These are phyloP conservation scores for Carollia perspicillata DNA, from an alignment of 2,113 vertebrate genomes.

Conservation along the genomic window DNA sequence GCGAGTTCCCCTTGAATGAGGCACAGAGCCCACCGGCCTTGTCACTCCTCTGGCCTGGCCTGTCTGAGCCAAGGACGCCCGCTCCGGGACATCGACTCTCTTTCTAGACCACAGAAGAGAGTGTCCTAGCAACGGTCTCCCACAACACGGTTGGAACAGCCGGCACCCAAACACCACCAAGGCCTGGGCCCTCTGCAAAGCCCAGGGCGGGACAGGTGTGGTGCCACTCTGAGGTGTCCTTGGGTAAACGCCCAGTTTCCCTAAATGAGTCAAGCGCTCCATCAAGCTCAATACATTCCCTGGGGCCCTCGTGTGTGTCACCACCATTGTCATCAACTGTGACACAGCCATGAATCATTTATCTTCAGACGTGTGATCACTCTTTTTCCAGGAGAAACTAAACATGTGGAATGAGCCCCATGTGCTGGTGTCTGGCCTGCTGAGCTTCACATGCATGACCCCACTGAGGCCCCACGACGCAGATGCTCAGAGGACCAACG, in stretches of 20 bases:
- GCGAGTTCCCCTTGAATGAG: neutral
- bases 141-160: neutral
- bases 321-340: neutral
- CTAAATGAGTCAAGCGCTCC: neutral
- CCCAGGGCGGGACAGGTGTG: neutral
- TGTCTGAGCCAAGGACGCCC: neutral
- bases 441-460: neutral
- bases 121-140: conserved; percentile 7
- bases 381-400: neutral
- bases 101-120: neutral
- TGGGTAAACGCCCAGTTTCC: neutral
- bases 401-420: neutral
- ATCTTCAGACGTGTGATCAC: neutral
- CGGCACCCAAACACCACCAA: neutral
- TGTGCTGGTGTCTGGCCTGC: neutral
- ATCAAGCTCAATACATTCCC: neutral
- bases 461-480: neutral
- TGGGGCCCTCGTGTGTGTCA: neutral
- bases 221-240: neutral
- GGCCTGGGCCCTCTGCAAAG: neutral
- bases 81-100: neutral
- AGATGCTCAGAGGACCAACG: neutral
- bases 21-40: neutral
- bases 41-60: neutral
- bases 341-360: neutral